These are phyloP conservation scores for Ectemnius lituratus DNA, from an alignment of 2,888 invertebrate species.

Conservation along the genomic window DNA sequence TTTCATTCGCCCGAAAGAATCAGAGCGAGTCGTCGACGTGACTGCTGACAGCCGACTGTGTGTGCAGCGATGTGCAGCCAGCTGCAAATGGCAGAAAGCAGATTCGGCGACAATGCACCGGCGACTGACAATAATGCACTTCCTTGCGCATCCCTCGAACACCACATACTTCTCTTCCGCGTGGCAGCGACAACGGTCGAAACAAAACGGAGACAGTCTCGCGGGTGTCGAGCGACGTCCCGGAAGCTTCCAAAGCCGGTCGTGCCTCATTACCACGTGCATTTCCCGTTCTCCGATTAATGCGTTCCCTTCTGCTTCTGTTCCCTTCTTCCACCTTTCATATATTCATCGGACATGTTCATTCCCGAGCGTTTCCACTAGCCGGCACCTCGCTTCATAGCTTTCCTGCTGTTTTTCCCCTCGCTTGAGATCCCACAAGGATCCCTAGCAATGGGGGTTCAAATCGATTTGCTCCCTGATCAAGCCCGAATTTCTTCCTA, in stretches of 20 bases:
- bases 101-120: slow-evolving; percentile 34
- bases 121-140: slow-evolving; percentile 32
- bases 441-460: slow-evolving; percentile 40
- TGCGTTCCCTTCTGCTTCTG: slow-evolving; percentile 29
- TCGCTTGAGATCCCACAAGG: slow-evolving; percentile 17
- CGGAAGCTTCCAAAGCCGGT: slow-evolving; percentile 59
- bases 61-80: slow-evolving; percentile 38
- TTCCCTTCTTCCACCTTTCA: background rate
- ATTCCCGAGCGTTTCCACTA: background rate
- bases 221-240: slow-evolving; percentile 42
- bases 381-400: background rate
- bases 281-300: slow-evolving; percentile 68
- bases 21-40: slow-evolving; percentile 34
- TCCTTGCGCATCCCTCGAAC: slow-evolving; percentile 4
- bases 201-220: slow-evolving; percentile 37
- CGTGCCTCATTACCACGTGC: slow-evolving; percentile 64
- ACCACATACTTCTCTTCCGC: slow-evolving; percentile 1
- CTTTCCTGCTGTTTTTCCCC: slow-evolving; percentile 23
- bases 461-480: slow-evolving; percentile 61
- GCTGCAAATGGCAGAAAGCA: slow-evolving; percentile 38
- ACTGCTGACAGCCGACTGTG: slow-evolving; percentile 13
- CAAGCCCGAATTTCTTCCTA: slow-evolving; percentile 20
- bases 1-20: slow-evolving; percentile 28
- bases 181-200: slow-evolving; percentile 17
- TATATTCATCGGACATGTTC: background rate